phyloP scores from a whole-genome alignment of 2,797 vertebrate species.

The Pseudocheirus occidentalis region DNA sequence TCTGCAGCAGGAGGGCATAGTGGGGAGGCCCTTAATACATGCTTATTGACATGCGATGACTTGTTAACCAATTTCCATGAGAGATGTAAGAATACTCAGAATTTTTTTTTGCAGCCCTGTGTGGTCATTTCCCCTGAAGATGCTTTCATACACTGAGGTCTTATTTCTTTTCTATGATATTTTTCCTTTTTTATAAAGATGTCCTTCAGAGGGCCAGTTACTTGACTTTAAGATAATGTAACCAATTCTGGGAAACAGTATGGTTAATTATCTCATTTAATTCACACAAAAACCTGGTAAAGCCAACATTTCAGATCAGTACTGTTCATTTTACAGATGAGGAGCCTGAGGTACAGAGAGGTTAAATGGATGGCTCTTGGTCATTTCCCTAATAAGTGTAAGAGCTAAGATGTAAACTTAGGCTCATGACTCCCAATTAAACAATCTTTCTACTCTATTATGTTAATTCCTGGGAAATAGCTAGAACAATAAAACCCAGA shows the following conservation, averaged over 20 bases:
- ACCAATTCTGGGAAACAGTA: background rate
- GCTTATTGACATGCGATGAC: background rate
- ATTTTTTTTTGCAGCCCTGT: background rate
- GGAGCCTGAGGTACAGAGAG: background rate
- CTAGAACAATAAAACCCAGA: background rate
- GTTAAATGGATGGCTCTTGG: background rate
- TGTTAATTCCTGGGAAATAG: background rate
- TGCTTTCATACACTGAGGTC: background rate
- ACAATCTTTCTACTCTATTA: background rate
- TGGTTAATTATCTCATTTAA: background rate
- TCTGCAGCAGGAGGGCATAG: background rate
- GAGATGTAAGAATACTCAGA: slow-evolving; percentile 53
- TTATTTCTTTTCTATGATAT: slow-evolving; percentile 30
- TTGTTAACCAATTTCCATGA: slow-evolving; percentile 7
- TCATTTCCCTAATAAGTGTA: background rate
- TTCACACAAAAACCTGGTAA: background rate
- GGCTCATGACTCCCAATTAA: background rate
- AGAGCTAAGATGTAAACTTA: background rate
- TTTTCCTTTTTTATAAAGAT: background rate
- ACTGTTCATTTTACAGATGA: background rate
- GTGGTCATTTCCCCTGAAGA: slow-evolving; percentile 29
- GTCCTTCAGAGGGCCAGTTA: slow-evolving; percentile 31
- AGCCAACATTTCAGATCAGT: background rate
- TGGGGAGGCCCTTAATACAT: background rate
- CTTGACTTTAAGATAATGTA: background rate